Conservation (phyloP, 2,113 vertebrate genomes). For the Lipophrys pholis region DNA sequence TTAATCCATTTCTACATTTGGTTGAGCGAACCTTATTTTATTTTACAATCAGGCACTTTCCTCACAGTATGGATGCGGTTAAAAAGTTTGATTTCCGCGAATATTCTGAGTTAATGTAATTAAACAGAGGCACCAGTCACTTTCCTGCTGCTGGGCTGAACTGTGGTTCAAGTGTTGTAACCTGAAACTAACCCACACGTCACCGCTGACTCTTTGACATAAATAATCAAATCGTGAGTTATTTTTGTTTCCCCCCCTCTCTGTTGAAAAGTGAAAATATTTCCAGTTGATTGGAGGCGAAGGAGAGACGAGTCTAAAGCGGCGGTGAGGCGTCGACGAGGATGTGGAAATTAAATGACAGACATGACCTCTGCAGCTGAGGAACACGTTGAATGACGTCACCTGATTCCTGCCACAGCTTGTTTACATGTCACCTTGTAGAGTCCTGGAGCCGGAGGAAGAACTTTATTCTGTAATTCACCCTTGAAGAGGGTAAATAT, state of each 20-base stretch:
- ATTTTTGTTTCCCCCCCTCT: too few species aligned
- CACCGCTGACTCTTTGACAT: too few species aligned
- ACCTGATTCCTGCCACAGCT: constrained; percentile 45
- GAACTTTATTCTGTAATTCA: constrained; percentile 32
- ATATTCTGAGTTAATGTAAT: constrained; percentile 1
- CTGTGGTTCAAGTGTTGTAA: constrained; percentile 37
- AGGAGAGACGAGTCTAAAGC: not conserved
- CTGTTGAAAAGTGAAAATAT: too few species aligned
- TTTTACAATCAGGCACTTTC: too few species aligned
- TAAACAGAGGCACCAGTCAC: constrained; percentile 23
- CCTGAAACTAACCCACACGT: constrained; percentile 55
- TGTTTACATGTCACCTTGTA: constrained; percentile 33
- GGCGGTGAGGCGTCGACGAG: constrained; percentile 21
- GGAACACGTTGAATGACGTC: constrained; percentile 56
- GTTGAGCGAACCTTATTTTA: too few species aligned
- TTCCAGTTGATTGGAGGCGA: constrained; percentile 2
- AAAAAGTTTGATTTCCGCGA: too few species aligned
- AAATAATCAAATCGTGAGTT: too few species aligned
- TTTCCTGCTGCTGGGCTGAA: constrained; percentile 26
- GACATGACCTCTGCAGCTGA: constrained; percentile 42
- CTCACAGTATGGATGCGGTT: too few species aligned
- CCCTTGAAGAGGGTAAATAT: not conserved
- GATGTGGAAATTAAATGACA: constrained; percentile 43
- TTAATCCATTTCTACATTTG: too few species aligned
- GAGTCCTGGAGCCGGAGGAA: not conserved